phyloP scores from a whole-genome alignment of 2,797 vertebrate genomes.

The Poecilia picta region DNA sequence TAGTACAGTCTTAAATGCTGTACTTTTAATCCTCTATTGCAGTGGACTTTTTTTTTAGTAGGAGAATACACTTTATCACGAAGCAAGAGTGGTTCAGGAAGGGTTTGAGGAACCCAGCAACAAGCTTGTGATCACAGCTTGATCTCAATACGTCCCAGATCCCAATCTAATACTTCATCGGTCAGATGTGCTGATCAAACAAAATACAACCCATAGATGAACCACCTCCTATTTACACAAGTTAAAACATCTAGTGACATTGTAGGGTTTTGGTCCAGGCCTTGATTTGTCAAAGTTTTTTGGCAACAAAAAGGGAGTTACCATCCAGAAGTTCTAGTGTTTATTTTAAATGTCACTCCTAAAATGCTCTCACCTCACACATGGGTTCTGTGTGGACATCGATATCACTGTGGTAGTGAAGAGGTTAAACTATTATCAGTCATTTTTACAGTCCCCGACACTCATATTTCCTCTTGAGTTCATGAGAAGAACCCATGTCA shows the following conservation, averaged over 20 bases:
- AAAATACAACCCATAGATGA: not conserved
- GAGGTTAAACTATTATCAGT: no score
- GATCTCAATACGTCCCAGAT: not conserved
- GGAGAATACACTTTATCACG: no score
- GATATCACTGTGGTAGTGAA: no score
- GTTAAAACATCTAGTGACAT: not conserved
- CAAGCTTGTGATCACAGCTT: not conserved
- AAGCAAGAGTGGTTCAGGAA: not conserved
- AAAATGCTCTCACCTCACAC: no score
- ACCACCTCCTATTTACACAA: not conserved
- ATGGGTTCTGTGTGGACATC: no score
- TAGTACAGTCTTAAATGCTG: not conserved
- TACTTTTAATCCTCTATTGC: not conserved
- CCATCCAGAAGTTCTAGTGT: not conserved
- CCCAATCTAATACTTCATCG: not conserved
- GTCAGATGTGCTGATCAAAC: not conserved
- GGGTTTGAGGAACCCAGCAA: not conserved
- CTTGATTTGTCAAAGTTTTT: not conserved
- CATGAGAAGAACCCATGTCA: no score
- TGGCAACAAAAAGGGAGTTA: not conserved
- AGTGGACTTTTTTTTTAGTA: no score
- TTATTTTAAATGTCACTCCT: not conserved
- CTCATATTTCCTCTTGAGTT: no score
- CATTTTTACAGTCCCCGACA: no score
- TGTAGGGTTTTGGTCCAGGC: not conserved